Evolutionary conservation across 1,140 invertebrate genomes (phyloP).

Genomic region (Magallana ariakensis): DNA sequence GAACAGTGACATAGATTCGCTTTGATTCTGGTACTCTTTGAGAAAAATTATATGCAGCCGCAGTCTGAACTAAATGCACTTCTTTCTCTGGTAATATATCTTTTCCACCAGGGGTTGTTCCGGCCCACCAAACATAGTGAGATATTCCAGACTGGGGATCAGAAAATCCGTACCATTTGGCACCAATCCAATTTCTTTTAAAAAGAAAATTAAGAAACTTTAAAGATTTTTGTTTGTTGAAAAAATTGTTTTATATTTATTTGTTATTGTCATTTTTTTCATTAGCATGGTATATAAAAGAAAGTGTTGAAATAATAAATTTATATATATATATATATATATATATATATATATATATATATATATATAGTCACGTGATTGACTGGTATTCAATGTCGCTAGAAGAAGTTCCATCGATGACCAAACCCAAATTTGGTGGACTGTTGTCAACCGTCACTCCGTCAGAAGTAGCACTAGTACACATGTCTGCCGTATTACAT

Average conservation of each 20-base stretch:
- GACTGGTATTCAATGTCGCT: conserved; percentile 61
- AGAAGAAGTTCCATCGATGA: conserved; percentile 57
- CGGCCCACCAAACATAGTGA: conserved; percentile 64
- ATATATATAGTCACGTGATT: conserved; percentile 48
- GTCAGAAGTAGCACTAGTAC: conserved; percentile 59
- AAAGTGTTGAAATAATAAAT: too few relatives aligned
- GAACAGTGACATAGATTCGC: conserved; percentile 62
- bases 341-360: too few relatives aligned
- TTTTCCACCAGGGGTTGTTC: conserved; percentile 58
- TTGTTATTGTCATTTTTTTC: too few relatives aligned
- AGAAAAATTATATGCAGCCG: conserved; percentile 44
- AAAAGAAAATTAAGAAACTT: too few relatives aligned
- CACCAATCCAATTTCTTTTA: conserved; percentile 58
- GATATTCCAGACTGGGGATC: too few relatives aligned
- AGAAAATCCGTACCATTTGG: conserved; percentile 63
- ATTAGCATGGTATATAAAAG: too few relatives aligned
- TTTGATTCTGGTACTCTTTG: conserved; percentile 49
- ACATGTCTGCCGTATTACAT: conserved; percentile 60
- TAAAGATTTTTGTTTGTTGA: too few relatives aligned
- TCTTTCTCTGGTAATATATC: conserved; percentile 52
- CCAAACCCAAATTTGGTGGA: conserved; percentile 54
- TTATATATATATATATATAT: too few relatives aligned
- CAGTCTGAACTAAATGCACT: conserved; percentile 44
- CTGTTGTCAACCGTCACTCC: conserved; percentile 62
- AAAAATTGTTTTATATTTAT: too few relatives aligned